Evolutionary conservation across 2,113 vertebrate genomes (phyloP), one percentile per base, ranked within the genome.

Genomic region (Istiophorus platypterus): DNA sequence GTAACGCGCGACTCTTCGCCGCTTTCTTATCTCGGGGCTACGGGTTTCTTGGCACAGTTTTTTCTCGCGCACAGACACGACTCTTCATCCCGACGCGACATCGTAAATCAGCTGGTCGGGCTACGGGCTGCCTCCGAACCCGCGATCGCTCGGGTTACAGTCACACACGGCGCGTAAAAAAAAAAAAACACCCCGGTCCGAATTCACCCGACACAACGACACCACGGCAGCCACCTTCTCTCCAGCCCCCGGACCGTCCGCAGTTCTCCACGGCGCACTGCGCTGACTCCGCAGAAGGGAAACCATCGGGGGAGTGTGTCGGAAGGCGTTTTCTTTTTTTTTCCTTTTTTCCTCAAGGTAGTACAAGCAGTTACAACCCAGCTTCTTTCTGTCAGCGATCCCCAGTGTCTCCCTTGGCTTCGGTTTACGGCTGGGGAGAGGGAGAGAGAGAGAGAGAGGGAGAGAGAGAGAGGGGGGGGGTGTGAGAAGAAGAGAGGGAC

Each of bases 21-120:
- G 69, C 82, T 85, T 90, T 83, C 76, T 71, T 86, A 89, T 91
- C 91, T 88, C 62, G 66, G 20, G 87, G 90, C 89, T 92, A 92
- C 88, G 90, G 87, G 6, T 90, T 88, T 92, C 7, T 67, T 91
- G 85, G 85, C 92, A 86, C 87, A 74, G 83, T 94, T 86, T 34
- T 85, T 93, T 94, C 92, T 87, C 92, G 88, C 91, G 82, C 93
- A 93, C 91, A 93, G 91, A 92, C 88, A 95, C 87, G 94, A 91
- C 92, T 88, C 91, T 89, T 89, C 81, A 81, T 81, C 86, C 86
- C 85, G 88, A 89, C 92, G 93, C 88, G 76, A 85, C 91, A 78
- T 79, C 81, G 87, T 91, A 84, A 91, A 91, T 86, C 87, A 90
- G 77, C 87, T 77, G 69, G 66, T 63, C 26, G 31, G 61, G 69